A percentile compares a stretch with the other conserved stretches of the same genome.
Evolutionary conservation across 2,888 invertebrate species (phyloP).

Genomic region (Tuta absoluta): DNA sequence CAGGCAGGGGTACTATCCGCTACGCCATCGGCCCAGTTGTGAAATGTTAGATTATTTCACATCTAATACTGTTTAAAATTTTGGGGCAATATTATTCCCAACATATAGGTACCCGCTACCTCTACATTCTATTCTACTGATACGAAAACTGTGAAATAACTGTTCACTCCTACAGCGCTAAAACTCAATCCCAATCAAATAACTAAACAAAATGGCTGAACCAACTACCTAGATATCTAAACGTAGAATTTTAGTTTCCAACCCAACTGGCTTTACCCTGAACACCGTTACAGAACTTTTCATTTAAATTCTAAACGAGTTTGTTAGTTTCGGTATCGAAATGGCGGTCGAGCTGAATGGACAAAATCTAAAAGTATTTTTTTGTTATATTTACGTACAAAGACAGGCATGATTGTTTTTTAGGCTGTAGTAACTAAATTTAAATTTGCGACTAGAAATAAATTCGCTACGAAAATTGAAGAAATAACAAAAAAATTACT

Average conservation of each 20-base stretch:
- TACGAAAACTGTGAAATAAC: background rate
- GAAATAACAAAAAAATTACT: too few relatives aligned
- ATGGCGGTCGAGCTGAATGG: slow-evolving; percentile 8
- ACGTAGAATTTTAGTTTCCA: slow-evolving; percentile 24
- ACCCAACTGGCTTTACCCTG: slow-evolving; percentile 14
- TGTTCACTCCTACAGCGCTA: background rate
- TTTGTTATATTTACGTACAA: background rate
- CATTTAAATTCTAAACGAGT: slow-evolving; percentile 23
- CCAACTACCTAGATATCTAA: slow-evolving; percentile 41
- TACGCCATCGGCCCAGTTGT: too few relatives aligned
- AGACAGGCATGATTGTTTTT: too few relatives aligned
- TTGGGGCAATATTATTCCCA: too few relatives aligned
- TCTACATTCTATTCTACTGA: background rate
- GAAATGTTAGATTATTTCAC: too few relatives aligned
- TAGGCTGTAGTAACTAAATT: too few relatives aligned
- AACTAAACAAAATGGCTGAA: slow-evolving; percentile 36
- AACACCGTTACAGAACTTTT: slow-evolving; percentile 23
- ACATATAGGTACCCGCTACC: too few relatives aligned
- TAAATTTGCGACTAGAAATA: too few relatives aligned
- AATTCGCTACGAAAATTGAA: too few relatives aligned
- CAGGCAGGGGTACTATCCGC: too few relatives aligned
- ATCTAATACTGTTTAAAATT: too few relatives aligned
- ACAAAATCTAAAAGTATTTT: background rate
- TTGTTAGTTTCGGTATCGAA: slow-evolving; percentile 14
- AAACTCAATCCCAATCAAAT: background rate